Evolutionary conservation across 1,140 invertebrate species (phyloP).

Genomic region (Saccostrea echinata): DNA sequence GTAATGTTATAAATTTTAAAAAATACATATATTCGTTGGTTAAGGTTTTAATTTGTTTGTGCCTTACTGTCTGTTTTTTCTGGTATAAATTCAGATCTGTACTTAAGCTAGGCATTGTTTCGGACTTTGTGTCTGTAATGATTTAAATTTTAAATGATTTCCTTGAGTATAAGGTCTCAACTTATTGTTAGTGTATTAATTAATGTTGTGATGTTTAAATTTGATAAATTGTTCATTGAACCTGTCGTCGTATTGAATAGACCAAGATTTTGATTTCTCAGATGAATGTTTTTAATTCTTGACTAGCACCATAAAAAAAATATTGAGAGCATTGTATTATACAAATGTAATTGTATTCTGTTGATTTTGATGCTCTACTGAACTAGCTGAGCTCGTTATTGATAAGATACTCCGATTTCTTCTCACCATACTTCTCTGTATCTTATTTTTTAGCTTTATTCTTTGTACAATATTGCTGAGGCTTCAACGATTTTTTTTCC

Average conservation of each 20-base stretch:
- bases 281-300: neutral
- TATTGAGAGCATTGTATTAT: neutral
- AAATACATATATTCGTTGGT: too few species aligned
- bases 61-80: too few species aligned
- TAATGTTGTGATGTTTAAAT: too few species aligned
- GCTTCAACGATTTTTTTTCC: neutral
- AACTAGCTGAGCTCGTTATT: neutral
- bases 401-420: neutral
- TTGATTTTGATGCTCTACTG: neutral
- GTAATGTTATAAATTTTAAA: too few species aligned
- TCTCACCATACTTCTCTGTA: neutral
- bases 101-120: neutral
- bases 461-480: neutral
- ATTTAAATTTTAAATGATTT: too few species aligned
- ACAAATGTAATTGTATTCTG: neutral
- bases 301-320: too few species aligned
- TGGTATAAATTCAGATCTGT: neutral
- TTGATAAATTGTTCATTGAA: too few species aligned
- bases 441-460: neutral
- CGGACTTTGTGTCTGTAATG: neutral
- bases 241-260: neutral
- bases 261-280: neutral
- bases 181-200: too few species aligned
- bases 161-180: too few species aligned
- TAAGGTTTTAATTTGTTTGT: too few species aligned